These are phyloP conservation scores for Nezara viridula DNA, from an alignment of 2,888 invertebrate genomes.

Conservation along the genomic window DNA sequence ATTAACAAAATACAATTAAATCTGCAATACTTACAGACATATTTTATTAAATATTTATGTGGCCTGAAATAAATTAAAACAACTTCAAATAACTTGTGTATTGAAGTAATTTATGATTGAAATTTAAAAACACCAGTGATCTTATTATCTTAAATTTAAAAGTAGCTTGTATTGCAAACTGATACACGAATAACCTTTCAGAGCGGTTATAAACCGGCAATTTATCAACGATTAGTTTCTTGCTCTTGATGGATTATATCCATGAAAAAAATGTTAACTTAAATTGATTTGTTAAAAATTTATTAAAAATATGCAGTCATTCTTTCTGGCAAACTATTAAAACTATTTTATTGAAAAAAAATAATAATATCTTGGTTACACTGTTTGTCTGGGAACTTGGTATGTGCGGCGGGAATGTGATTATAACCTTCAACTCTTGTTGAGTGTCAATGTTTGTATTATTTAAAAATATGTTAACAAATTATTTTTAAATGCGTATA, in stretches of 20 bases:
- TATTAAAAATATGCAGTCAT: too few relatives aligned
- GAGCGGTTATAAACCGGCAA: background rate
- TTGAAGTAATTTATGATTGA: background rate
- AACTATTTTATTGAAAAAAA: too few relatives aligned
- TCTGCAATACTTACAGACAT: background rate
- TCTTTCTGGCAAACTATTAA: too few relatives aligned
- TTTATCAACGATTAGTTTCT: too few relatives aligned
- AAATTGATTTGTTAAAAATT: too few relatives aligned
- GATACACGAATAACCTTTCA: background rate
- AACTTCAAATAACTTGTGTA: background rate
- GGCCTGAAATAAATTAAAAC: background rate
- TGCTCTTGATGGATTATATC: too few relatives aligned
- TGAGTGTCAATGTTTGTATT: background rate
- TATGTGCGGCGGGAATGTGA: background rate
- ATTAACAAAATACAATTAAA: background rate
- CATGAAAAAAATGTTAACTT: too few relatives aligned
- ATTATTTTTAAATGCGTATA: background rate
- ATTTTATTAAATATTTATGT: background rate
- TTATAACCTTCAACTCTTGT: background rate
- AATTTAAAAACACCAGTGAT: background rate
- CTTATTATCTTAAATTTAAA: background rate
- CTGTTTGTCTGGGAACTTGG: background rate
- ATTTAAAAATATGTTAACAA: background rate
- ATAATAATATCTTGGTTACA: background rate
- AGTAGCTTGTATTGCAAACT: background rate